Conservation (phyloP, 2,888 invertebrate species). For the Brachylomia viminalis region DNA sequence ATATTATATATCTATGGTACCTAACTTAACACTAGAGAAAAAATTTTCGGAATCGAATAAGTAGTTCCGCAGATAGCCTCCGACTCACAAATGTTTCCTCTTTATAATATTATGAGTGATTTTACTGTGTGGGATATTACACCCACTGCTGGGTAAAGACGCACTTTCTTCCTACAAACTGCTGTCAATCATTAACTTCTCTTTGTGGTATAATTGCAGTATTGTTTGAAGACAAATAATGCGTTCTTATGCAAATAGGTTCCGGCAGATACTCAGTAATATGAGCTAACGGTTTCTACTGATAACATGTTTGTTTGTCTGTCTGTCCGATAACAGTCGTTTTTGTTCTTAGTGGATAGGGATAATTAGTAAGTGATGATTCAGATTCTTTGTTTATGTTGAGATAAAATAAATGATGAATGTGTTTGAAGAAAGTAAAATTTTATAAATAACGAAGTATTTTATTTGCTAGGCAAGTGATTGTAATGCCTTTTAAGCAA, state of each 20-base stretch:
- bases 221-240: constrained; percentile 42
- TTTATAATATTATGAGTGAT: background rate
- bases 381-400: constrained; percentile 3
- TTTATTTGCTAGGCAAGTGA: background rate
- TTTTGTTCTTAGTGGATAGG: constrained; percentile 27
- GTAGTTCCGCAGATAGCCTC: no score
- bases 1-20: no score
- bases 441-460: background rate
- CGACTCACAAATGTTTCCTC: no score
- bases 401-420: background rate
- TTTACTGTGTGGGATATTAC: background rate
- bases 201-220: constrained; percentile 37
- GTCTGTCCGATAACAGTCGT: constrained; percentile 46
- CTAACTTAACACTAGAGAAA: no score
- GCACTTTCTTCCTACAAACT: background rate
- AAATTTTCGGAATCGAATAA: no score
- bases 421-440: background rate
- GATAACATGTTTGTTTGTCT: constrained; percentile 43
- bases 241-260: constrained; percentile 46
- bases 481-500: no score
- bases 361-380: constrained; percentile 19
- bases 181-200: background rate
- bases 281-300: constrained; percentile 22
- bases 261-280: background rate
- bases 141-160: constrained; percentile 2